A percentile compares a stretch with the other conserved stretches of the same genome.
These are phyloP conservation scores for Lithophane semibrunnea DNA, from an alignment of 2,888 invertebrate genomes.

Conservation along the genomic window DNA sequence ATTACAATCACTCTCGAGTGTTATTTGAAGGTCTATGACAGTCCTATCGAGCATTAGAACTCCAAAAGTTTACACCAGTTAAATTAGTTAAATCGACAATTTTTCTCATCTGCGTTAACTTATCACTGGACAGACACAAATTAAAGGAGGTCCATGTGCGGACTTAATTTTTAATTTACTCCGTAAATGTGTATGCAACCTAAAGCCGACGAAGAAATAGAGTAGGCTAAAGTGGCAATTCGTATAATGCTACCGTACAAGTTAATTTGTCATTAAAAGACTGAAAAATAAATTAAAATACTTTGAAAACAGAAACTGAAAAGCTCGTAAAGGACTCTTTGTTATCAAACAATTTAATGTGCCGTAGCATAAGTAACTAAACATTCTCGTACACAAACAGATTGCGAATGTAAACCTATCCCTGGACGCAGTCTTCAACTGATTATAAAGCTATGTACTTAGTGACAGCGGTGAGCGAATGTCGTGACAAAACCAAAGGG, in stretches of 20 bases:
- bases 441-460: slow-evolving; percentile 2
- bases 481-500: not conserved
- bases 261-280: not conserved
- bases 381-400: not conserved
- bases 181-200: not conserved
- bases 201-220: not conserved
- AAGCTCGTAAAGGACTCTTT: not conserved
- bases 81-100: not conserved
- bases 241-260: not conserved
- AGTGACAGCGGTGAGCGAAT: not conserved
- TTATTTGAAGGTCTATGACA: not conserved
- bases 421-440: slow-evolving; percentile 13
- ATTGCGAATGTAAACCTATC: slow-evolving; percentile 41
- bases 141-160: not conserved
- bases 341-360: not conserved
- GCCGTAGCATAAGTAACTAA: not conserved
- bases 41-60: not conserved
- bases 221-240: not conserved
- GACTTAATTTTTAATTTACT: not conserved
- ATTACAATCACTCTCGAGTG: no score
- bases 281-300: not conserved
- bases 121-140: not conserved
- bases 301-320: not conserved
- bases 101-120: not conserved
- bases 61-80: not conserved